phyloP scores from a whole-genome alignment of 2,113 vertebrate species.

The Xiphorhynchus elegans region DNA sequence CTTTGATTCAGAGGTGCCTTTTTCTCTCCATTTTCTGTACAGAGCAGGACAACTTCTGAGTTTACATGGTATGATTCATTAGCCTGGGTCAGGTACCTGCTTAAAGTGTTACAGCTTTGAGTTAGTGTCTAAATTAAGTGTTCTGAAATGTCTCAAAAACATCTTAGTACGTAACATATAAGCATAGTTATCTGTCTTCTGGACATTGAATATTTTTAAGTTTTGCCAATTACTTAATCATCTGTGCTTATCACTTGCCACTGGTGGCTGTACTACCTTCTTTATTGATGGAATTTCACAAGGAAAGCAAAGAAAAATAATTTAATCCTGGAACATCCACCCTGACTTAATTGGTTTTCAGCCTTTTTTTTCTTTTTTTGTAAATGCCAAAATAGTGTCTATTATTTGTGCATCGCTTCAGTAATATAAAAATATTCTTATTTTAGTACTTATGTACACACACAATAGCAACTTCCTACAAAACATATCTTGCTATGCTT shows the following conservation, averaged over 20 bases:
- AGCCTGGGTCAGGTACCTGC: neutral
- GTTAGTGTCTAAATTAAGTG: neutral
- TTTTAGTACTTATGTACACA: neutral
- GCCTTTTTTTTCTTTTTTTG: neutral
- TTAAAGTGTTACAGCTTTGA: neutral
- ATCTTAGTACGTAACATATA: neutral
- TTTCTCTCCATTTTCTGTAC: neutral
- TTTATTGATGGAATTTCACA: neutral
- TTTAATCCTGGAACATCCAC: neutral
- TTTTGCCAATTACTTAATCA: neutral
- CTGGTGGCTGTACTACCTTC: neutral
- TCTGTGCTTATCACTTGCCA: neutral
- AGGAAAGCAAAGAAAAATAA: neutral
- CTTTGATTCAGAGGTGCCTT: neutral
- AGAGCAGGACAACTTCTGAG: neutral
- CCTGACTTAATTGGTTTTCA: neutral
- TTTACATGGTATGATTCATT: neutral
- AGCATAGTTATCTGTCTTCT: neutral
- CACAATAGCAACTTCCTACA: neutral
- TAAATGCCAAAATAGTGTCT: neutral
- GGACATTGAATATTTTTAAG: neutral
- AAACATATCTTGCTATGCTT: neutral
- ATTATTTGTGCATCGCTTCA: neutral
- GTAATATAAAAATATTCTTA: neutral
- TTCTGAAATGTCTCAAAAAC: neutral